Percentiles rank a stretch among this genome's conserved stretches.
Conservation (phyloP, 2,113 vertebrate species). For the Anser brachyrhynchus region DNA sequence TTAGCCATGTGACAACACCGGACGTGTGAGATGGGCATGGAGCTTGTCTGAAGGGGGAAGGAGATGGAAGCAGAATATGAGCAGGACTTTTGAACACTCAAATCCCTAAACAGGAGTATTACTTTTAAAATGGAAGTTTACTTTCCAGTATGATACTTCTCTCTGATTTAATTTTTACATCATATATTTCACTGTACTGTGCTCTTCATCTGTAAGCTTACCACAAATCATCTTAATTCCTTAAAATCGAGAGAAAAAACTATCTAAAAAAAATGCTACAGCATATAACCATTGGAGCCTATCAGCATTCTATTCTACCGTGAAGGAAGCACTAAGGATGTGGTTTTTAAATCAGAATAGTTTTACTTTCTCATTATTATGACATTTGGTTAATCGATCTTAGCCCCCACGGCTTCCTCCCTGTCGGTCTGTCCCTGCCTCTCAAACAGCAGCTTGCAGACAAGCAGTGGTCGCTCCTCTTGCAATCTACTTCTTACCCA, state of each 20-base stretch:
- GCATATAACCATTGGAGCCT: neutral
- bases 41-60: slow-evolving; percentile 32
- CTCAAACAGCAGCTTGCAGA: neutral
- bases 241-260: neutral
- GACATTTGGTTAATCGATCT: neutral
- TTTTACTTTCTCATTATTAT: neutral
- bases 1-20: neutral
- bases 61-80: neutral
- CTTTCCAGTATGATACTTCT: neutral
- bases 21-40: neutral
- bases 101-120: neutral
- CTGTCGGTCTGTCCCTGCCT: neutral
- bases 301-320: neutral
- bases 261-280: neutral
- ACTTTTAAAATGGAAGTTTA: neutral
- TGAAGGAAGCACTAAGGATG: neutral
- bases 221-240: neutral
- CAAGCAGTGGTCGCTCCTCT: neutral
- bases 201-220: neutral
- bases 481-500: neutral
- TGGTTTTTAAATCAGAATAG: neutral
- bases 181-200: neutral
- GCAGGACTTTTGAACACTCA: neutral
- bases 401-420: neutral
- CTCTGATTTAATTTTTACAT: neutral